Conservation (phyloP, 1,140 invertebrate genomes). For the Drosophila truncata region DNA sequence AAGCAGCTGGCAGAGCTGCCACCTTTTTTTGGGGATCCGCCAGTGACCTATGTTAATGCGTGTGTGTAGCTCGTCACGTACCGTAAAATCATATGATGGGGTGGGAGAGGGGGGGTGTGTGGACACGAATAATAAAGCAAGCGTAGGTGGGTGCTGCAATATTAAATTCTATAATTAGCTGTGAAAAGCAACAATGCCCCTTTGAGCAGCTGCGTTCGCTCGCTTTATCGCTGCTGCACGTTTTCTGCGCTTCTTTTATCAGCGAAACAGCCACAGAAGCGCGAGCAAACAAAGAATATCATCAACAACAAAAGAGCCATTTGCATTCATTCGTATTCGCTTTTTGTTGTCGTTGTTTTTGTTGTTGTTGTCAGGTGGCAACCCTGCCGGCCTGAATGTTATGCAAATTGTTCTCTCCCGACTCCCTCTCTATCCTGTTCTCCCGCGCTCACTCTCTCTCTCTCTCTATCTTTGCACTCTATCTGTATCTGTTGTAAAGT, state of each 20-base stretch:
- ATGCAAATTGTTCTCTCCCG: slow-evolving; percentile 57
- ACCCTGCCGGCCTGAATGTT: slow-evolving; percentile 55
- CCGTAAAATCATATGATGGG: slow-evolving; percentile 22
- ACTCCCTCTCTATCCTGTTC: slow-evolving; percentile 14
- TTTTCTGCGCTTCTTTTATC: slow-evolving; percentile 45
- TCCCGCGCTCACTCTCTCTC: slow-evolving; percentile 29
- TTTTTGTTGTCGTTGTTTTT: slow-evolving; percentile 16
- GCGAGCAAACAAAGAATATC: slow-evolving; percentile 39
- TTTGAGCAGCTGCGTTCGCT: slow-evolving; percentile 31
- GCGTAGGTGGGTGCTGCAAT: slow-evolving; percentile 32
- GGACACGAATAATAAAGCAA: not conserved
- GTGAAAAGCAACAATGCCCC: slow-evolving; percentile 11
- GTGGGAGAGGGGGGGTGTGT: not conserved
- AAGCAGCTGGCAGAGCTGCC: slow-evolving; percentile 22
- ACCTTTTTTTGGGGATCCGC: not conserved
- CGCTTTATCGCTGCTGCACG: slow-evolving; percentile 37
- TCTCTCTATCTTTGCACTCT: slow-evolving; percentile 12
- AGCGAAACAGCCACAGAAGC: slow-evolving; percentile 22
- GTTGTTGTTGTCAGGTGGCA: slow-evolving; percentile 54
- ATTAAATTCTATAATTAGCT: slow-evolving; percentile 39
- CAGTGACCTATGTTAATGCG: slow-evolving; percentile 15
- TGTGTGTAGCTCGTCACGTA: slow-evolving; percentile 56
- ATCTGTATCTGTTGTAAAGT: slow-evolving; percentile 26
- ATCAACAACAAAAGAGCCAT: slow-evolving; percentile 46
- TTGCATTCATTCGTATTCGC: slow-evolving; percentile 22